These are phyloP conservation scores for Gymnodraco acuticeps DNA, from an alignment of 2,797 vertebrate genomes.

Conservation along the genomic window DNA sequence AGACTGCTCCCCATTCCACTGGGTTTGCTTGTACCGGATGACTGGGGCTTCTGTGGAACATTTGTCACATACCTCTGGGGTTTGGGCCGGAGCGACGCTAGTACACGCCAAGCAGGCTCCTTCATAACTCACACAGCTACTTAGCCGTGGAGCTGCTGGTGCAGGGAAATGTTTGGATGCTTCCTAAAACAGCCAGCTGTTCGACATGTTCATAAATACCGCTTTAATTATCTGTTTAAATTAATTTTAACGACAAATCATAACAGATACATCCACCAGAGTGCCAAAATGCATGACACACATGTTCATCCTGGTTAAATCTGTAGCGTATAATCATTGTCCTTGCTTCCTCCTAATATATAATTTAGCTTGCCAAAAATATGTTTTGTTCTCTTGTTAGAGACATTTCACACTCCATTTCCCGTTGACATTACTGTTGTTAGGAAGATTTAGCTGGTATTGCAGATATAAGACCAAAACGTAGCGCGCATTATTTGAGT, in stretches of 20 bases:
- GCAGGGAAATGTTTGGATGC: constrained; percentile 12
- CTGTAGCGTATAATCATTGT: constrained; percentile 2
- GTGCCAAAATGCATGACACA: constrained; percentile 2
- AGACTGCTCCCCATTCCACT: constrained; percentile 63
- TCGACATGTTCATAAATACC: constrained; percentile 2
- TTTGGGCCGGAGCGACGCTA: constrained; percentile 48
- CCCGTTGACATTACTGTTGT: constrained; percentile 31
- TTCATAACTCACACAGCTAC: constrained; percentile 50
- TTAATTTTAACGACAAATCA: neutral
- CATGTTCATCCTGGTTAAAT: constrained; percentile 1
- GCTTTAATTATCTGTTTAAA: constrained; percentile 9
- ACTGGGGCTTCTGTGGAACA: constrained; percentile 62
- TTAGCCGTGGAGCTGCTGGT: constrained; percentile 29
- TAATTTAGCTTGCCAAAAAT: constrained; percentile 50
- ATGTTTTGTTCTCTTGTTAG: constrained; percentile 34
- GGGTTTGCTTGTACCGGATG: constrained; percentile 63
- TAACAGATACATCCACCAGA: neutral
- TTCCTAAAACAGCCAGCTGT: constrained; percentile 12
- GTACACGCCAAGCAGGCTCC: constrained; percentile 35
- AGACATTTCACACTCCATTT: constrained; percentile 61
- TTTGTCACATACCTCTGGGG: constrained; percentile 71
- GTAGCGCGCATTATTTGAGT: constrained; percentile 5
- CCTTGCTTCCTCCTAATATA: constrained; percentile 34
- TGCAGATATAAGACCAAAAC: neutral
- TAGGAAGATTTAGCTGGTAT: constrained; percentile 23